Evolutionary conservation across 2,797 vertebrate genomes (phyloP).

Genomic region (Ispidina lecontei): DNA sequence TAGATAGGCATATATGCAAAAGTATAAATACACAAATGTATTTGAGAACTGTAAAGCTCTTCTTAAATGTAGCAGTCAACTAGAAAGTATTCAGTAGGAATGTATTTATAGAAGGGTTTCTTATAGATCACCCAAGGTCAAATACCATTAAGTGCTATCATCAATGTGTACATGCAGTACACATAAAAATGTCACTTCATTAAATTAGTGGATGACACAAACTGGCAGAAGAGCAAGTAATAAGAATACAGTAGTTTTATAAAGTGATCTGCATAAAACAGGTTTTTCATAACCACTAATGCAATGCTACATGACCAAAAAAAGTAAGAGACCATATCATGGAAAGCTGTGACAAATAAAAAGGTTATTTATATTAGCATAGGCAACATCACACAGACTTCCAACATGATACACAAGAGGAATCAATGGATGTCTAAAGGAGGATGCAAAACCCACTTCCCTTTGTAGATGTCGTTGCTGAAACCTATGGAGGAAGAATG

Average conservation of each 20-base stretch:
- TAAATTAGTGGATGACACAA: conserved; percentile 21
- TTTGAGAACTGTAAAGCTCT: background rate
- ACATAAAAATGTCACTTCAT: conserved; percentile 34
- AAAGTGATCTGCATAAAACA: background rate
- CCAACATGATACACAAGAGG: background rate
- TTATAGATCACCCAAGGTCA: conserved; percentile 37
- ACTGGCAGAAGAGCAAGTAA: background rate
- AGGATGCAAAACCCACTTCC: background rate
- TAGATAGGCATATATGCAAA: background rate
- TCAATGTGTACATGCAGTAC: background rate
- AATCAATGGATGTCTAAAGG: background rate
- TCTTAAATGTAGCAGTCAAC: conserved; percentile 22
- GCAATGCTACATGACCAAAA: background rate
- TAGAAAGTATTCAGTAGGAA: background rate
- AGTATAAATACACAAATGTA: background rate
- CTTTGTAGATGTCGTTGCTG: background rate
- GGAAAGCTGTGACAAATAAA: background rate
- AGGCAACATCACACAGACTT: background rate
- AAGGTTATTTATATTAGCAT: background rate
- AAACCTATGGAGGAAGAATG: background rate
- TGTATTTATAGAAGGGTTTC: conserved; percentile 57
- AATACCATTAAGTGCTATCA: conserved; percentile 30
- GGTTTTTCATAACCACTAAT: background rate
- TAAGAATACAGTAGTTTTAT: background rate
- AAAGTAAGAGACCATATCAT: background rate